Base-by-base conservation (phyloP, 35 echinoderm and acorn worm species). In the Amphiura filiformis region DNA sequence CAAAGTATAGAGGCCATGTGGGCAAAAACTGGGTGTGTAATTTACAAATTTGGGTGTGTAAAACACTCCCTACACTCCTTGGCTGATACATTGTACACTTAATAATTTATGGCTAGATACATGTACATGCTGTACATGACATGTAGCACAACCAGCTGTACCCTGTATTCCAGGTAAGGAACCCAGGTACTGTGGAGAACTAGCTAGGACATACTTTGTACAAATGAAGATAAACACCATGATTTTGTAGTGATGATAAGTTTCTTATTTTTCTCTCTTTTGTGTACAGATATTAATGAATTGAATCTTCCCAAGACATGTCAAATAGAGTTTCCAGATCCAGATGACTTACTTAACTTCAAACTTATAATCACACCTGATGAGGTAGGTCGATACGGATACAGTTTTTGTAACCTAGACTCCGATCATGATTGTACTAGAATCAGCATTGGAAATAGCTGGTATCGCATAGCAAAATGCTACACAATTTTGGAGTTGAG, bases 251-350 rank as follows among this genome's bases (percentile, higher is more conserved):
- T 37, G 31, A 14, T 44, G 26, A 33, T 61, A 26, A 36, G 56
- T 37, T 36, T 0, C 17, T 38, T 32, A 42, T 41, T 79, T n/a
- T 3, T 84, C 84, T 36, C 33, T 44, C 34, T 39, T 83, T 87
- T 84, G 75, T 34, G 80, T 81, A n/a, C 90, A 99, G 96, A 99
- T 95, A 91, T 99, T 38, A 92, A 42, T 77, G 96, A 99, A 44
- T 81, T 99, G 34, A 99, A 99, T 84, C 93, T 99, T 84, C 96
- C 96, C 47, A 94, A 99, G 81, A 99, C 96, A 80, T 99, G 96
- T 85, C 93, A 94, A 80, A 94, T 93, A 81, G 90, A 92, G 75
- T 99, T 90, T 80, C 89, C 96, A 61, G 96, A 94, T 76, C 86
- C 76, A 76, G 96, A 99, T 86, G 96, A 99, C 80, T 80, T 99